Evolutionary conservation across 2,797 vertebrate species (phyloP), one percentile per base, ranked within the genome.

Genomic region (Oophaga sylvatica): DNA sequence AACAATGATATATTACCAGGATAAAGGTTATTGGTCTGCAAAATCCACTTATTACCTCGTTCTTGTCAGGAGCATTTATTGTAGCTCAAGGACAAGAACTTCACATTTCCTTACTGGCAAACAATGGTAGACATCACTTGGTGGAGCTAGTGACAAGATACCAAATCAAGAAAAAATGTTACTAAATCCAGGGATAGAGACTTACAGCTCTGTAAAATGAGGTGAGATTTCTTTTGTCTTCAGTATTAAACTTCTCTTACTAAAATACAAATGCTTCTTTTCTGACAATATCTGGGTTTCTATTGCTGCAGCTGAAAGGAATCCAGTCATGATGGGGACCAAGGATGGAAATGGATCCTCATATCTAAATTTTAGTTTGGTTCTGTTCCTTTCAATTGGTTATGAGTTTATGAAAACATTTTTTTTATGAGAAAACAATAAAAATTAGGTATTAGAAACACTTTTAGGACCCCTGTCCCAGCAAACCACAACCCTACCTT

Each of bases 11-110:
- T 77, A 77, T 53, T 56, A n/a, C 75, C 48, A 16, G 45, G 75
- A 56, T 56, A 16, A 20, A 16, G 75, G 12, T 77, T 77, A 26
- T 77, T 77, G 75, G 75, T 56, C 75, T 75, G 48, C n/a, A 77
- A 56, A 77, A 77, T 53, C 75, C 75, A 56, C 45, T 77, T 77
- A 77, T 53, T 53, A 77, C 75, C 45, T 48, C n/a, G 15, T 77
- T 22, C 73, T 16, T 77, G 75, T 77, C 75, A 77, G 12, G 53
- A 56, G 22, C 22, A 56, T 77, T 77, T 77, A 56, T 26, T 77
- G 48, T 77, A 77, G 75, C 75, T 77, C 75, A 56, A 77, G 75
- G 75, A 56, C 75, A 77, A 76, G 73, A 76, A 53, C 73, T 76
- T 76, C 53, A 48, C 45, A 77, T 77, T 77, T 53, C 13, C 20